Percentiles rank a stretch among this genome's conserved stretches.
Evolutionary conservation across 2,797 vertebrate genomes (phyloP).

Genomic region (Sebastes iracundus): DNA sequence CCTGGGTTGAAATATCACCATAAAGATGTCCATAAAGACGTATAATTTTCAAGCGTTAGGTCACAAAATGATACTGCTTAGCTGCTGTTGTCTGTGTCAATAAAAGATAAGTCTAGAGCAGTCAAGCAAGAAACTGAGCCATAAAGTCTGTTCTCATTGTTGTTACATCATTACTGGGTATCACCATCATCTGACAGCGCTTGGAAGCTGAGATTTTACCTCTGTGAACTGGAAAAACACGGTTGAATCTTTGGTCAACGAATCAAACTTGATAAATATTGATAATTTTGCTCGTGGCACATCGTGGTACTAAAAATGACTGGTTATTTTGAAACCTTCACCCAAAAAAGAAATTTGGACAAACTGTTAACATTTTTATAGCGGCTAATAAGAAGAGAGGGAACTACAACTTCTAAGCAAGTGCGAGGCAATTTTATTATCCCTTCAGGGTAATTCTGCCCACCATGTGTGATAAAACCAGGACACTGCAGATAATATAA

Average conservation of each 20-base stretch:
- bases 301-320: constrained; percentile 9
- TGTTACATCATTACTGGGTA: constrained; percentile 28
- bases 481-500: constrained; percentile 55
- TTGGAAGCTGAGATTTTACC: constrained; percentile 40
- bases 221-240: constrained; percentile 40
- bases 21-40: constrained; percentile 24
- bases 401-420: constrained; percentile 34
- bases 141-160: constrained; percentile 47
- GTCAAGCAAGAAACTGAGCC: constrained; percentile 46
- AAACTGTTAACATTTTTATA: constrained; percentile 42
- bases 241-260: constrained; percentile 41
- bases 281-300: constrained; percentile 56
- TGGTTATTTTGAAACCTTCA: constrained; percentile 3
- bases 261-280: constrained; percentile 65
- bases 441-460: constrained; percentile 55
- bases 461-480: constrained; percentile 63
- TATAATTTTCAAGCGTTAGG: constrained; percentile 38
- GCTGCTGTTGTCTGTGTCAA: constrained; percentile 55
- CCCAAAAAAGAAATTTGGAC: constrained; percentile 21
- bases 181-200: constrained; percentile 46
- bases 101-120: constrained; percentile 49
- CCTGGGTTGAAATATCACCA: constrained; percentile 26
- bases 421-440: constrained; percentile 53
- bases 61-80: constrained; percentile 52
- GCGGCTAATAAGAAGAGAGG: constrained; percentile 39